Evolutionary conservation across 2,888 invertebrate genomes (phyloP), one percentile per base, ranked within the genome.

Genomic region (Pseudococcus longispinus): DNA sequence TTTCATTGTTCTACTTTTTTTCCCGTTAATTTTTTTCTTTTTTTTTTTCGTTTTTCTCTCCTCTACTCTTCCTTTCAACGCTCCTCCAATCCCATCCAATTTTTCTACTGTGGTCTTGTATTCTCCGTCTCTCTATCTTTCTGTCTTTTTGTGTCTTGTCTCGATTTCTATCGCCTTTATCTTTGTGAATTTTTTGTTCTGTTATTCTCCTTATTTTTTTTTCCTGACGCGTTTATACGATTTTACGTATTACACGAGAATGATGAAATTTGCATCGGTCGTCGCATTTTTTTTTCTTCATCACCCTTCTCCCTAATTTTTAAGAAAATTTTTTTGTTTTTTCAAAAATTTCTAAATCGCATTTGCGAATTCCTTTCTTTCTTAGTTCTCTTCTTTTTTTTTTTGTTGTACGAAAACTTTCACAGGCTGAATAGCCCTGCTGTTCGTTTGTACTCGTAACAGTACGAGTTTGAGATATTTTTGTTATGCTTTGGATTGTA

Each of bases 121-220:
- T 60, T 60, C 23, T 60, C 23, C 23, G 60, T 60, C 13, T 82
- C 32, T 82, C 20, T 42, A 6, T 82, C 42, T n/a, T 11, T 29
- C 42, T 85, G 42, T 70, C 13, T 60, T 8, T 42, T 42, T 20
- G 0, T 23, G 2, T 23, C 23, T 0, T 60, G 0, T 60, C 13
- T 60, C 9, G 20, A 55, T 60, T 60, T 23, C 20, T 60, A 20
- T 23, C 60, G 9, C 23, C 23, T 60, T 23, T 23, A 0, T 23
- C 23, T 60, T 9, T 60, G 60, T 60, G 60, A 29, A 60, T 85
- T 85, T 84, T 84, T 26, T 44, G 11, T 44, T n/a, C n/a, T n/a
- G n/a, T n/a, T n/a, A n/a, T n/a, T n/a, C n/a, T n/a, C n/a, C n/a
- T n/a, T n/a, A n/a, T n/a, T n/a, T 44, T 44, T 44, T 18, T 83